Conservation (phyloP, 1,140 invertebrate species). For the Drosophila kurseongensis region DNA sequence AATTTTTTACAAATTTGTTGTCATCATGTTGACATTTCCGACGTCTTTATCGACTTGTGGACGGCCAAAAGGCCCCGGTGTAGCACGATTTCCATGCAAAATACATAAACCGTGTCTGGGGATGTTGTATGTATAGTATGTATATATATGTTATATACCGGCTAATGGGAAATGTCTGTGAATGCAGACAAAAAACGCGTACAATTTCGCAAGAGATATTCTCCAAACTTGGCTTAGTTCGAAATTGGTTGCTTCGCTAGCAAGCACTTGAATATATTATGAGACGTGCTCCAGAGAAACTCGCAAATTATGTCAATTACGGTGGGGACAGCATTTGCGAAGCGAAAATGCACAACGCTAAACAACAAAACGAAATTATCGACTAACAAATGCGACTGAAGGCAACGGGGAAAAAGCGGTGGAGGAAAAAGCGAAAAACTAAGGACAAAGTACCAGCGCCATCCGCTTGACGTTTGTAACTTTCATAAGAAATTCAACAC, state of each 20-base stretch:
- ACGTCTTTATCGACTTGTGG: conserved; percentile 75
- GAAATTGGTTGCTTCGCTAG: conserved; percentile 30
- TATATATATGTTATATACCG: neutral
- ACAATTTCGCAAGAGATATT: conserved; percentile 10
- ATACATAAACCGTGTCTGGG: conserved; percentile 47
- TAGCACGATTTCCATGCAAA: conserved; percentile 47
- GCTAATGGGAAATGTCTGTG: conserved; percentile 59
- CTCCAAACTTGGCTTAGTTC: conserved; percentile 33
- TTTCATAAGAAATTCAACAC: conserved; percentile 69
- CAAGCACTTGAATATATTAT: conserved; percentile 43
- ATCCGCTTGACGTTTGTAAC: conserved; percentile 43
- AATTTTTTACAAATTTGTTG: conserved; percentile 83
- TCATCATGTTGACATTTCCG: conserved; percentile 83
- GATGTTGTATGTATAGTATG: conserved; percentile 1
- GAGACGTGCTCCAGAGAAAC: conserved; percentile 35
- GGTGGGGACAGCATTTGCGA: conserved; percentile 37
- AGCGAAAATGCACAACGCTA: conserved; percentile 44
- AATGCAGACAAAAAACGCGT: conserved; percentile 44
- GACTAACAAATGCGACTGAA: conserved; percentile 43
- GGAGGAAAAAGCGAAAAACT: conserved; percentile 7
- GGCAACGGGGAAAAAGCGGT: neutral
- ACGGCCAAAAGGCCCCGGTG: conserved; percentile 41
- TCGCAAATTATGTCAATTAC: conserved; percentile 61
- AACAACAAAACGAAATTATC: conserved; percentile 50
- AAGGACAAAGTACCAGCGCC: conserved; percentile 19